These are phyloP conservation scores for Drosophila paranaensis DNA, from an alignment of 2,888 invertebrate species.

Conservation along the genomic window DNA sequence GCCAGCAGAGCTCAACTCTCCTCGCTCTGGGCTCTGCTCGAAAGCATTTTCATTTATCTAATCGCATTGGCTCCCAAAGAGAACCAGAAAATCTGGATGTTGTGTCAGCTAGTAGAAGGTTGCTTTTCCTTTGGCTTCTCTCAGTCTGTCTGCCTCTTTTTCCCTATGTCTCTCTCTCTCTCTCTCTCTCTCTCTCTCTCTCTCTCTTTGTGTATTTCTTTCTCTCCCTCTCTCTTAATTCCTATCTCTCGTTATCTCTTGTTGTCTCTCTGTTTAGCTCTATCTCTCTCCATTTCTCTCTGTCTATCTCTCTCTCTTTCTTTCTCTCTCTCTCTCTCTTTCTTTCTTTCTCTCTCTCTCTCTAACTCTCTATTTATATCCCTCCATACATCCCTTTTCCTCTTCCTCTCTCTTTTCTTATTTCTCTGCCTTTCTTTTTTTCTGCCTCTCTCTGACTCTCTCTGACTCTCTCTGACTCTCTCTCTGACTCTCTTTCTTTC, in stretches of 20 bases:
- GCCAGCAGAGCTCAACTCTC: constrained; percentile 35
- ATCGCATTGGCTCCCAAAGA: constrained; percentile 10
- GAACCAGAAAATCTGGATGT: neutral
- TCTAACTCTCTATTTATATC: neutral
- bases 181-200: neutral
- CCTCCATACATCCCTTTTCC: too few species aligned
- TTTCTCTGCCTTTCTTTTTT: neutral
- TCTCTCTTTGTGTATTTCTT: too few species aligned
- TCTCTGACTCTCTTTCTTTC: neutral
- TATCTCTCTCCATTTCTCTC: neutral
- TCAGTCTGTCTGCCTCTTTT: too few species aligned
- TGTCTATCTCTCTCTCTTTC: neutral
- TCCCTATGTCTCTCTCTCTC: too few species aligned
- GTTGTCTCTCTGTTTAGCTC: neutral
- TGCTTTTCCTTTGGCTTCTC: too few species aligned
- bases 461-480: neutral
- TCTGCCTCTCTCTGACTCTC: neutral
- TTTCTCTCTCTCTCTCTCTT: too few species aligned
- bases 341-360: too few species aligned
- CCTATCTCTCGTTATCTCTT: neutral
- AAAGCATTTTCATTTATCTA: constrained; percentile 33
- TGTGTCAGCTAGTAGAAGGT: neutral
- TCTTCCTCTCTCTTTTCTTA: too few species aligned
- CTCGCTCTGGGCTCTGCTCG: neutral
- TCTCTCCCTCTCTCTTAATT: neutral